phyloP scores from a whole-genome alignment of 1,140 invertebrate species.

The Capitella teleta region DNA sequence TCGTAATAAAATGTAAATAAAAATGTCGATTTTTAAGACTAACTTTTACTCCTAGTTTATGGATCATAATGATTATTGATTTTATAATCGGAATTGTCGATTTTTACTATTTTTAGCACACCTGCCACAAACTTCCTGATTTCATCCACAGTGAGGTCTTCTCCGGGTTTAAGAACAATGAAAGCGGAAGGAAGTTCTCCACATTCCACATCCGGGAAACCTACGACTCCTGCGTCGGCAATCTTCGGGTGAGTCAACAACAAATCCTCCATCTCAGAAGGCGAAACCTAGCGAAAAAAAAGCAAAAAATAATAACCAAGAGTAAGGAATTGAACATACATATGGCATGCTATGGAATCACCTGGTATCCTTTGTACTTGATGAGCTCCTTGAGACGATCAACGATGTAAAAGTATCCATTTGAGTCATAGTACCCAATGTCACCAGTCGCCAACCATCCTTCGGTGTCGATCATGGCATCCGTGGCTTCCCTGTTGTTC shows the following conservation, averaged over 20 bases:
- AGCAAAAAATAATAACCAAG: no score
- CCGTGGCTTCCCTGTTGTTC: no score
- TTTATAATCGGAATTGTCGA: not conserved
- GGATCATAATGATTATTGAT: no score
- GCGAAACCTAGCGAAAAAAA: conserved; percentile 40
- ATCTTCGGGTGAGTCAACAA: conserved; percentile 13
- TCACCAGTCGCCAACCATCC: conserved; percentile 48
- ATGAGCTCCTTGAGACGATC: conserved; percentile 47
- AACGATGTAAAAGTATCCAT: conserved; percentile 23
- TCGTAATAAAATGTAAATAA: not conserved
- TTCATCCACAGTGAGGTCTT: conserved; percentile 13
- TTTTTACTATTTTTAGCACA: not conserved
- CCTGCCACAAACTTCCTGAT: conserved; percentile 18
- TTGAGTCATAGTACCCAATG: conserved; percentile 10
- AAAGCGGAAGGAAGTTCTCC: conserved; percentile 13
- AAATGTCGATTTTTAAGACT: no score
- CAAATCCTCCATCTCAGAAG: conserved; percentile 12
- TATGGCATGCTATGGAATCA: no score
- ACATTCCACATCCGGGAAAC: conserved; percentile 5
- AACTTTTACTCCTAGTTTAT: no score
- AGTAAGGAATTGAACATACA: no score
- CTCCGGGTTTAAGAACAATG: conserved; percentile 9
- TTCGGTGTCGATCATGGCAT: no score
- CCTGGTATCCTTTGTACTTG: conserved; percentile 76
- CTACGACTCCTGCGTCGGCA: conserved; percentile 11